Conservation (phyloP, 2,113 vertebrate genomes). For the Cololabis saira region DNA sequence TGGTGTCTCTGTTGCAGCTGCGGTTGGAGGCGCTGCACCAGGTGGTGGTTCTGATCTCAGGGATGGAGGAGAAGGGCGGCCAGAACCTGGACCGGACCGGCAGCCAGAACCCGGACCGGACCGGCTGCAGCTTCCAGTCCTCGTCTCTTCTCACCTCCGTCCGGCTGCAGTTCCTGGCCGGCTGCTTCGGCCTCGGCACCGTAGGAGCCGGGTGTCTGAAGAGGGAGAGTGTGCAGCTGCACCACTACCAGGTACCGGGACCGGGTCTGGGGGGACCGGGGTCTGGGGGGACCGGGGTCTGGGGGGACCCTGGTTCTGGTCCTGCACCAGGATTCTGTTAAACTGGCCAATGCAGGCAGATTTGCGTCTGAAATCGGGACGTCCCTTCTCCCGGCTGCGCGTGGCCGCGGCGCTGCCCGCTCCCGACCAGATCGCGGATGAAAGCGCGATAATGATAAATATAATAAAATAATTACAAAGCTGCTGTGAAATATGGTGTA, state of each 20-base stretch:
- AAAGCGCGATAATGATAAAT: no score
- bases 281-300: no score
- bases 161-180: conserved; percentile 94
- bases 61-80: conserved; percentile 96
- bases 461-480: no score
- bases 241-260: conserved; percentile 92
- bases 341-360: no score
- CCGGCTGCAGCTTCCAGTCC: conserved; percentile 86
- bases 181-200: conserved; percentile 94
- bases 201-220: conserved; percentile 87
- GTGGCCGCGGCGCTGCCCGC: no score
- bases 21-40: conserved; percentile 97
- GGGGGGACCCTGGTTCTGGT: no score
- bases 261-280: background rate
- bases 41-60: conserved; percentile 93
- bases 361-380: no score
- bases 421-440: no score
- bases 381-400: no score
- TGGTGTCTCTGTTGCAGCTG: conserved; percentile 79
- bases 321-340: no score
- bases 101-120: conserved; percentile 71
- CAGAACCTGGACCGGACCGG: conserved; percentile 76
- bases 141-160: conserved; percentile 94
- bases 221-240: conserved; percentile 92
- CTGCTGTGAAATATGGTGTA: no score